Conservation (phyloP, 2,888 invertebrate genomes). For the Hypolimnas misippus region DNA sequence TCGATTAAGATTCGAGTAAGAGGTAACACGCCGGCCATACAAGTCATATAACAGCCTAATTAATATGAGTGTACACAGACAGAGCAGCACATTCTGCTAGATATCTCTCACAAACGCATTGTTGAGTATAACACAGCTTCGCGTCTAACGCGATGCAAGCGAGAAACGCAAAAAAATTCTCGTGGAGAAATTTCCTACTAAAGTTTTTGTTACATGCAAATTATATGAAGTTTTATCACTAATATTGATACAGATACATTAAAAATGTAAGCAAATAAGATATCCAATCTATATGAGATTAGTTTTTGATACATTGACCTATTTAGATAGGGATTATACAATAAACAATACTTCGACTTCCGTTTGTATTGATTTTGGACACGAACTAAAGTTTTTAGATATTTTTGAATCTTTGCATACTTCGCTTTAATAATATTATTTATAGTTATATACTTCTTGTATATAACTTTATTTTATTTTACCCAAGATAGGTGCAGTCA, state of each 20-base stretch:
- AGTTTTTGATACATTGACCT: neutral
- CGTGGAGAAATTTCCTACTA: conserved; percentile 70
- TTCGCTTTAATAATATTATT: too few relatives aligned
- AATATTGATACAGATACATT: neutral
- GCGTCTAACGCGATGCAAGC: conserved; percentile 63
- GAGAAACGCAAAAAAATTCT: conserved; percentile 67
- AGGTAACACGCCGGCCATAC: too few relatives aligned
- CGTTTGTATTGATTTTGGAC: neutral
- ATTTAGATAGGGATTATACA: neutral
- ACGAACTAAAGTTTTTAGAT: too few relatives aligned
- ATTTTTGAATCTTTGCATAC: too few relatives aligned
- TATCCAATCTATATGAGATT: neutral
- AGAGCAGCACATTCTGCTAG: neutral
- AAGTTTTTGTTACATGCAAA: conserved; percentile 68
- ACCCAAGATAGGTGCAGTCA: too few relatives aligned
- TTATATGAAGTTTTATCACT: conserved; percentile 62
- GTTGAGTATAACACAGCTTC: too few relatives aligned
- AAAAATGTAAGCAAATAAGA: neutral
- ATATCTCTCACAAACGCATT: neutral
- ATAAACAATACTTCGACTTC: neutral
- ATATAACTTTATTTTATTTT: too few relatives aligned
- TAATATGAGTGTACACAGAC: too few relatives aligned
- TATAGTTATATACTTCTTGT: too few relatives aligned
- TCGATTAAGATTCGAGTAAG: too few relatives aligned
- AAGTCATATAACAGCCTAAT: too few relatives aligned